Percentiles rank a stretch among this genome's conserved stretches.
Evolutionary conservation across 2,113 vertebrate genomes (phyloP).

Genomic region (Poecilia latipinna): DNA sequence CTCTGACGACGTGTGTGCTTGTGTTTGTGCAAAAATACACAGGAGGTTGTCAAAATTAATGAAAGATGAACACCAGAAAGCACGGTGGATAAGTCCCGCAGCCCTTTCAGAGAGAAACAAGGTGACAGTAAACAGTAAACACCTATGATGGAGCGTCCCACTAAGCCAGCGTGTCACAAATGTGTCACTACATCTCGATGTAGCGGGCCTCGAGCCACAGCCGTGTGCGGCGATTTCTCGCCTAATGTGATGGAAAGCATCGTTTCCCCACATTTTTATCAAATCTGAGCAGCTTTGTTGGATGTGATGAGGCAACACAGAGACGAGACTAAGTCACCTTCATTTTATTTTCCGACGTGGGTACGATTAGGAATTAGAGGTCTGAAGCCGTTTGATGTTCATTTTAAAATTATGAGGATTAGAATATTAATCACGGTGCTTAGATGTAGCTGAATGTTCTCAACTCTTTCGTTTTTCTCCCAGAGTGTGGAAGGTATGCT

Average conservation of each 20-base stretch:
- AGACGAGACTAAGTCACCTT: constrained; percentile 13
- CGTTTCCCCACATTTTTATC: constrained; percentile 38
- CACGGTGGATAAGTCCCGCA: constrained; percentile 30
- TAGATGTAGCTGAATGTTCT: background rate
- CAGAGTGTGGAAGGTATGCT: background rate
- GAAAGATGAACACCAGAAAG: constrained; percentile 40
- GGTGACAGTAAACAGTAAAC: constrained; percentile 43
- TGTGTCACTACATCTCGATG: constrained; percentile 43
- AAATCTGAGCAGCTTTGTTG: constrained; percentile 32
- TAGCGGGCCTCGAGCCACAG: constrained; percentile 23
- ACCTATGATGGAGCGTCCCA: constrained; percentile 45
- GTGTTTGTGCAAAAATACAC: background rate
- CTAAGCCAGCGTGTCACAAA: constrained; percentile 59
- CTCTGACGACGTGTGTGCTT: too few species aligned
- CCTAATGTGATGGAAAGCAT: constrained; percentile 36
- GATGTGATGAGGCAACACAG: constrained; percentile 10
- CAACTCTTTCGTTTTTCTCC: constrained; percentile 2
- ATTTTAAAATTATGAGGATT: constrained; percentile 34
- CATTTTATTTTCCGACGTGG: constrained; percentile 3
- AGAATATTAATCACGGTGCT: constrained; percentile 35
- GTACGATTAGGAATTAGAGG: constrained; percentile 11
- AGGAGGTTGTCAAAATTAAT: constrained; percentile 40
- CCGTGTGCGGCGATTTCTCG: constrained; percentile 21
- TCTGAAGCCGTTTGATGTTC: constrained; percentile 12
- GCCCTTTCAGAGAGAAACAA: constrained; percentile 31